Percentiles rank a stretch among this genome's conserved stretches.
These are phyloP conservation scores for Psittacula echo DNA, from an alignment of 2,797 vertebrate genomes.

Conservation along the genomic window DNA sequence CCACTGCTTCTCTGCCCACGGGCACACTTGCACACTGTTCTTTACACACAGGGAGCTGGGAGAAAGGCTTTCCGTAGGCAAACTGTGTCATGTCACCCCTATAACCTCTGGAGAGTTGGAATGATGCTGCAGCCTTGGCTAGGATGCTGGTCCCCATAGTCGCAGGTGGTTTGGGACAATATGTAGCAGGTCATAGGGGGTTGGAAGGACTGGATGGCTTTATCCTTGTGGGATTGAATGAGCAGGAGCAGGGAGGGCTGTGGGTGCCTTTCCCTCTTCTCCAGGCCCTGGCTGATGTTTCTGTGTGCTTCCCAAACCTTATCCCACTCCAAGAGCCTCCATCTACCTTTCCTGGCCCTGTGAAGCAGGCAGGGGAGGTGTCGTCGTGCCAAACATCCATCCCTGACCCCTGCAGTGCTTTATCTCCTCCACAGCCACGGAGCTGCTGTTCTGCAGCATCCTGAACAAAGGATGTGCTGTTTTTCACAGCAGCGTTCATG, in stretches of 20 bases:
- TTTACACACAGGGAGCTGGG: too few species aligned
- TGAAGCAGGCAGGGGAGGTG: not conserved
- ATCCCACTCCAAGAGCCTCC: not conserved
- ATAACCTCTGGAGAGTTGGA: rapidly evolving
- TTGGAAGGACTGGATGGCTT: not conserved
- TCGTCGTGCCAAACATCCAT: not conserved
- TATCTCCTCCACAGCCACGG: not conserved
- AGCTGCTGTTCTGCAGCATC: not conserved
- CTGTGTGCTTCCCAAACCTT: not conserved
- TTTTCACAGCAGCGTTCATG: not conserved
- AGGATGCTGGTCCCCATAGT: not conserved
- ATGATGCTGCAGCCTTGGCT: not conserved
- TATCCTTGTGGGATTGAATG: rapidly evolving
- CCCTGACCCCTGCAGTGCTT: slow-evolving; percentile 48
- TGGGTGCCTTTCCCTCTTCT: not conserved
- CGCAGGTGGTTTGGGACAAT: rapidly evolving
- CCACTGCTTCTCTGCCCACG: rapidly evolving
- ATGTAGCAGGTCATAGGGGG: rapidly evolving
- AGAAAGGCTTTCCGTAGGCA: not conserved
- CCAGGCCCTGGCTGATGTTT: rapidly evolving
- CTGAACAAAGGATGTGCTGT: not conserved
- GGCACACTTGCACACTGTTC: rapidly evolving
- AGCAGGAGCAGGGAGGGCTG: not conserved
- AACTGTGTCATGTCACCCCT: rapidly evolving
- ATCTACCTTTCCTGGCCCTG: not conserved